Conservation (phyloP, 2,797 vertebrate genomes). For the Oophaga sylvatica region DNA sequence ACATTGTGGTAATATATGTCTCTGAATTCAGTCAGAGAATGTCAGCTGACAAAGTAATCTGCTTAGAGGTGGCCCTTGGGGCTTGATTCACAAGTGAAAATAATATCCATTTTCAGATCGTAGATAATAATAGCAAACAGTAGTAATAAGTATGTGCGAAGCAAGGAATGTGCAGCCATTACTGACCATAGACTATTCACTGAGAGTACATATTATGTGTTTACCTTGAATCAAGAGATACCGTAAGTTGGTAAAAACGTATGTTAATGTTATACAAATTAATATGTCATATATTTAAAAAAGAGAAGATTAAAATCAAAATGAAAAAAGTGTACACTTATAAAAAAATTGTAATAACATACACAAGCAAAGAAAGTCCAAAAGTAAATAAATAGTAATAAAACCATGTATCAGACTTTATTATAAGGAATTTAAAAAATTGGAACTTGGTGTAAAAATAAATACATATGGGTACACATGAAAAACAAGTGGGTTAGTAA, state of each 20-base stretch:
- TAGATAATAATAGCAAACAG: constrained; percentile 40
- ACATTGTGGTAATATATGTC: constrained; percentile 22
- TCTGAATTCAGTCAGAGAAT: background rate
- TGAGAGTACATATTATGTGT: background rate
- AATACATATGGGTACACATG: too few species aligned
- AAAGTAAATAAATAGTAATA: too few species aligned
- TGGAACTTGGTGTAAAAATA: too few species aligned
- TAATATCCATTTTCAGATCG: constrained; percentile 35
- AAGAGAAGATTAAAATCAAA: background rate
- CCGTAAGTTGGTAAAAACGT: background rate
- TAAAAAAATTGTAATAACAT: too few species aligned
- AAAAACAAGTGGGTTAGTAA: too few species aligned
- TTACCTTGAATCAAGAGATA: constrained; percentile 4
- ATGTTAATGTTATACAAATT: background rate
- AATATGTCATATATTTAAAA: background rate
- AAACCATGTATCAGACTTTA: too few species aligned
- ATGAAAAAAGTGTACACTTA: background rate
- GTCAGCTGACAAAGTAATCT: constrained; percentile 33
- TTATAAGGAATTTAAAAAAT: too few species aligned
- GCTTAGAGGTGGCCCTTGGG: constrained; percentile 18
- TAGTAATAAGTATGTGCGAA: constrained; percentile 45
- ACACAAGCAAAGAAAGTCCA: too few species aligned
- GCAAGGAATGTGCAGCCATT: constrained; percentile 14
- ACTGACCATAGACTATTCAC: background rate
- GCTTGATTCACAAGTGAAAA: constrained; percentile 38